Evolutionary conservation across 2,888 invertebrate genomes (phyloP), one percentile per base, ranked within the genome.

Genomic region (Dascillus cervinus): DNA sequence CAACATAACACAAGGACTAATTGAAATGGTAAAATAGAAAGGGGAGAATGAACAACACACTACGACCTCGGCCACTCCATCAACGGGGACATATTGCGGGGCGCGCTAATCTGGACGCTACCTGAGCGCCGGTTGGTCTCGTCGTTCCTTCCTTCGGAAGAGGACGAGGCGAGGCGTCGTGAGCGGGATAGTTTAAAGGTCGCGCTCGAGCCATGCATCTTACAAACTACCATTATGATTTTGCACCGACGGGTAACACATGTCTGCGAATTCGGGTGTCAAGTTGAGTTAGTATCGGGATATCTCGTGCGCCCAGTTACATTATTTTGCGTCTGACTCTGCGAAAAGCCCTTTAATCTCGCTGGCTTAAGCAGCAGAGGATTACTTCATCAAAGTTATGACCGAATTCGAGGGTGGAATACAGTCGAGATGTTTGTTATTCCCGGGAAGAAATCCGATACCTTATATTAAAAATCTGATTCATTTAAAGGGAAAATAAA

Each of bases 371-470:
- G 59, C 61, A 59, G 55, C 58, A 55, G 46, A 43, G 61, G 61
- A 64, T 64, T 63, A 64, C 54, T 61, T 60, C 57, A 56, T 62
- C 62, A 62, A 61, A 63, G 58, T 64, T 64, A 62, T 62, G 59
- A 58, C 55, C 57, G 46, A 48, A 49, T 52, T 48, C 27, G 39
- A 26, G 33, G 13, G 25, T 15, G 28, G n/a, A n/a, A n/a, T n/a
- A n/a, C n/a, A n/a, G 17, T 23, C 22, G 34, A 31, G 21, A 25
- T 34, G 28, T 29, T 28, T 28, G 25, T 32, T 29, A 29, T 23
- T 27, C 27, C n/a, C n/a, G n/a, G n/a, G 25, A n/a, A 27, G 26
- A 24, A 19, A 12, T n/a, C 23, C 15, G 15, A 30, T 15, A 30
- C 25, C 5, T 23, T 8, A 24, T 32, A 22, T 26, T 26, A 23